Evolutionary conservation across 1,140 invertebrate genomes (phyloP), one percentile per base, ranked within the genome.

Genomic region (Drosophila parabipectinata): DNA sequence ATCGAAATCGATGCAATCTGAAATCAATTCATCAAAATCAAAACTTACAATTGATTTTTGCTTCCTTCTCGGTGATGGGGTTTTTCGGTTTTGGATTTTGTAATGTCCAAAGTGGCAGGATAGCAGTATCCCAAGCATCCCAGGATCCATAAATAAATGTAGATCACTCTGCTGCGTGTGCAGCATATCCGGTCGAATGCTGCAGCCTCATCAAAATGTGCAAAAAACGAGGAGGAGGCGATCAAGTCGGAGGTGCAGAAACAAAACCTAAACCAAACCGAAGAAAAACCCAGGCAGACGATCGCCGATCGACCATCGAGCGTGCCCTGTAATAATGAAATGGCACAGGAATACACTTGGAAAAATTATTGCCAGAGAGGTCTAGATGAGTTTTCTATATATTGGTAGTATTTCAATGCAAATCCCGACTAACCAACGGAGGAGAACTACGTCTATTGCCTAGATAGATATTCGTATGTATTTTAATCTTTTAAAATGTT

Each of bases 121-220:
- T 41, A 10, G 2, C 21, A 8, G 28, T 7, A 21, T 45, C 14
- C 34, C 41, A 8, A 5, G 4, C 7, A 15, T 45, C 18, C 59
- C 79, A 87, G 83, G 83, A 87, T 87, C 83, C 83, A 87, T 87
- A 87, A 87, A 87, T 88, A 87, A 88, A 88, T 88, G 83, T 83
- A 88, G 83, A 83, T 71, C 84, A 87, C 57, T 82, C 78, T 37
- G 75, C 72, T 59, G 78, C 67, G 84, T 83, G 83, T 89, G 79
- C 83, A 72, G 72, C 79, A 71, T 83, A 83, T 88, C 83, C 83
- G 83, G 83, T 88, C 71, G n/a, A 28, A 30, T 14, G 52, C 15
- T 47, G 18, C 37, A 60, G 67, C 59, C 68, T 66, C 72, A 80
- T 76, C 77, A 79, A 79, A 64, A 79, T 79, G 77, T 75, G 77